Conservation (phyloP, 2,888 invertebrate species). For the Gandaritis pyraliata region DNA sequence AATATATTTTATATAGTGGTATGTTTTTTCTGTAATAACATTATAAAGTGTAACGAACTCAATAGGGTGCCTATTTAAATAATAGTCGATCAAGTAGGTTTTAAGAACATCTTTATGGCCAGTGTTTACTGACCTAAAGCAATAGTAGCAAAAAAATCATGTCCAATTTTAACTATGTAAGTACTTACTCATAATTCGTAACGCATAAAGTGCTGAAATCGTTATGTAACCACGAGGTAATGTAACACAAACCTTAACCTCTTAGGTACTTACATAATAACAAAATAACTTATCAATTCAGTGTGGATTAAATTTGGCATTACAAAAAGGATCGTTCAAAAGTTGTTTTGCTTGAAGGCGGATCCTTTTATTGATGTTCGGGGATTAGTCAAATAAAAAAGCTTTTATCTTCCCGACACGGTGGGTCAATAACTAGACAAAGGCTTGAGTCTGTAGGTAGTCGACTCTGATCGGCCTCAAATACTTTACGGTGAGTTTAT, state of each 20-base stretch:
- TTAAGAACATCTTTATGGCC: too few species aligned
- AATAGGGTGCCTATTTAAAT: too few species aligned
- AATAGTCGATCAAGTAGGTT: too few species aligned
- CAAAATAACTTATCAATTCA: slow-evolving; percentile 36
- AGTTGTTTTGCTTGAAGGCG: slow-evolving; percentile 26
- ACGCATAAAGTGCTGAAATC: too few species aligned
- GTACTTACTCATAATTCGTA: too few species aligned
- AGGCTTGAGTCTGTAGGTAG: slow-evolving; percentile 73
- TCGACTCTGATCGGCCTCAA: slow-evolving; percentile 81
- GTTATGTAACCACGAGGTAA: slow-evolving; percentile 14
- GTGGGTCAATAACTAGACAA: slow-evolving; percentile 82
- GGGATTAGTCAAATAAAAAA: slow-evolving; percentile 62
- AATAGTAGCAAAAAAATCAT: too few species aligned
- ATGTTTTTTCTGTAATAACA: too few species aligned
- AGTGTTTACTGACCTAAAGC: too few species aligned
- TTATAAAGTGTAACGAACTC: too few species aligned
- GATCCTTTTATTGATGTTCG: slow-evolving; percentile 37
- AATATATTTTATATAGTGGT: too few species aligned
- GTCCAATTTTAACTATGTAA: too few species aligned
- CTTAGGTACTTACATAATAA: slow-evolving; percentile 35
- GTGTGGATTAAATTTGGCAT: slow-evolving; percentile 24
- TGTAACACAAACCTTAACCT: slow-evolving; percentile 21
- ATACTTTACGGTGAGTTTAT: slow-evolving; percentile 84
- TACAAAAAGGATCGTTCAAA: slow-evolving; percentile 28
- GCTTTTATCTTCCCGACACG: slow-evolving; percentile 59